Evolutionary conservation across 2,113 vertebrate species (phyloP).

Genomic region (Equus przewalskii): DNA sequence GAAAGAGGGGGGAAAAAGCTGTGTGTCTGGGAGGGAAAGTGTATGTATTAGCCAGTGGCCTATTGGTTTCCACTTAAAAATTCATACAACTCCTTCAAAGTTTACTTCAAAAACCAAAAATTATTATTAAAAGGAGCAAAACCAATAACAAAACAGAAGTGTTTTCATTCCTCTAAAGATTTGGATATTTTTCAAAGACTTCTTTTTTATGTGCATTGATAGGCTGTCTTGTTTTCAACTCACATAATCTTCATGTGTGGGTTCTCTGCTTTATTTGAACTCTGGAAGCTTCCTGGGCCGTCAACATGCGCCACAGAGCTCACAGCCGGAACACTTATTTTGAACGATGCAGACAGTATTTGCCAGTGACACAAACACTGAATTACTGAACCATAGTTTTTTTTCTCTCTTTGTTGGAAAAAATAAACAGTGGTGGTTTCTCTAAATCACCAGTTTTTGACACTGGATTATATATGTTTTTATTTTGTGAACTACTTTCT

Average conservation of each 20-base stretch:
- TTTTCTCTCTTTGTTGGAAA: constrained; percentile 28
- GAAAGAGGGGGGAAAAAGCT: neutral
- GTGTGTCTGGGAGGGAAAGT: constrained; percentile 21
- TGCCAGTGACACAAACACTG: constrained; percentile 23
- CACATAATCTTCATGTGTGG: neutral
- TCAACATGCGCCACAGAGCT: neutral
- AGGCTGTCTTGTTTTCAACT: neutral
- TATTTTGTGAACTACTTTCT: constrained; percentile 27
- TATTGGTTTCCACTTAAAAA: neutral
- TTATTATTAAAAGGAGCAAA: constrained; percentile 10
- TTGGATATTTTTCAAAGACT: neutral
- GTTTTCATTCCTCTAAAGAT: constrained; percentile 33
- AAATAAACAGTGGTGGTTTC: constrained; percentile 60
- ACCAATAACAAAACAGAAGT: neutral
- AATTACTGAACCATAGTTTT: neutral
- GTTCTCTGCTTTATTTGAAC: neutral
- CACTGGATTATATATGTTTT: constrained; percentile 58
- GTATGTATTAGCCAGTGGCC: neutral
- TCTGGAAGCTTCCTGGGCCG: neutral
- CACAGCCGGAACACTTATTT: neutral
- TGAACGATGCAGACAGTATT: constrained; percentile 25
- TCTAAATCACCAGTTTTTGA: constrained; percentile 47
- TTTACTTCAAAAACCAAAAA: constrained; percentile 62
- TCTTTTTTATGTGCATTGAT: neutral
- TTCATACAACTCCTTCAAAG: constrained; percentile 1